Evolutionary conservation across 2,888 invertebrate genomes (phyloP), one percentile per base, ranked within the genome.

Genomic region (Quadriops clusia): DNA sequence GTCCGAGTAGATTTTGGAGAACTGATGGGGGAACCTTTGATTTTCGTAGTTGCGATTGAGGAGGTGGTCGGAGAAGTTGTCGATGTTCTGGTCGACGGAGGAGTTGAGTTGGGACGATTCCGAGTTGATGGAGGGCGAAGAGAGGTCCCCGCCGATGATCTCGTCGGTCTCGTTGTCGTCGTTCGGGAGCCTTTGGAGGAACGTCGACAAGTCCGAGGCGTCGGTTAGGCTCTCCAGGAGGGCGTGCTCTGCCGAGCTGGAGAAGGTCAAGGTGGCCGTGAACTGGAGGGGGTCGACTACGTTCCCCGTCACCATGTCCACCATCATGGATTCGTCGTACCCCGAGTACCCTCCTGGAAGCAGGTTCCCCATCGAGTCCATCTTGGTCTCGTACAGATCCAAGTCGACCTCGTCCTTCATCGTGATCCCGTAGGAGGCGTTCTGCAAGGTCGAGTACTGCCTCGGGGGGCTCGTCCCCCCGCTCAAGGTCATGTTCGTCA

Each of bases 291-390:
- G 83, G 58, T 86, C 85, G 20, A 84, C 82, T 2, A 77, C 74
- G 14, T 74, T 72, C 18, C 77, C 77, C n/a, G 67, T 63, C 17
- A 77, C 78, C 66, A 84, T 74, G 51, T 84, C 84, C 8, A 83
- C 82, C 68, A 86, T 85, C 72, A 87, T 83, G 4, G 82, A 76
- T 45, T 82, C 82, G 43, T 79, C 80, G 47, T 82, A 83, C 44
- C 69, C 69, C 20, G 68, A 68, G 41, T 68, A 68, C 7, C 63
- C 59, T 20, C 70, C 68, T 43, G 73, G 66, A 21, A 67, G 63
- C 36, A 72, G 63, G 35, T 76, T 74, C 42, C 67, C 69, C 56
- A 72, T 71, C 37, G 67, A 63, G 50, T 81, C 82, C 40, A 83
- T 66, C 61, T 83, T 83, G 16, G 68, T 68, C 47, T 79, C 78